Conservation (phyloP, 2,797 vertebrate species). For the Aeoliscus strigatus region DNA sequence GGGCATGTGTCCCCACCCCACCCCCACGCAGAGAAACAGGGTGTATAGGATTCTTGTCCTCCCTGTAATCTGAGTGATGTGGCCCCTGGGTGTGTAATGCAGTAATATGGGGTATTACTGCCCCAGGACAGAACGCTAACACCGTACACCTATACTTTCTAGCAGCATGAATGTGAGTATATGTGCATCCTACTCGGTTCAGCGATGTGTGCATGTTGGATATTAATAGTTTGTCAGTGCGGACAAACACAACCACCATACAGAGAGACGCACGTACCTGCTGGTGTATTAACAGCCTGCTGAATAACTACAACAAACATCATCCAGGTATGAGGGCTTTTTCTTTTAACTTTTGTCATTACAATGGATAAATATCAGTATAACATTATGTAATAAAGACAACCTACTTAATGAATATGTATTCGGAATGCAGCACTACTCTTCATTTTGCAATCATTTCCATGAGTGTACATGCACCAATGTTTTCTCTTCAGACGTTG, state of each 20-base stretch:
- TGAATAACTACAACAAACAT: too few species aligned
- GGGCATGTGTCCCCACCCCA: conserved; percentile 9
- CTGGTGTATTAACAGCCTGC: too few species aligned
- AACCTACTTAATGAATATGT: too few species aligned
- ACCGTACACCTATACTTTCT: conserved; percentile 69
- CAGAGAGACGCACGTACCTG: too few species aligned
- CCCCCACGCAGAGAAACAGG: conserved; percentile 27
- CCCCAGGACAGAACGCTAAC: conserved; percentile 61
- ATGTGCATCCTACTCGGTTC: conserved; percentile 25
- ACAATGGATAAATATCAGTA: too few species aligned
- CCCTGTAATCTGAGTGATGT: conserved; percentile 65
- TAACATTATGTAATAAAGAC: too few species aligned
- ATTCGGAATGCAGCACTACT: too few species aligned
- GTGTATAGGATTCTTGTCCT: conserved; percentile 52
- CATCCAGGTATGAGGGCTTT: too few species aligned
- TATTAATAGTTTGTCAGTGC: conserved; percentile 17
- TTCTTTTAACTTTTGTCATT: too few species aligned
- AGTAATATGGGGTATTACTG: conserved; percentile 75
- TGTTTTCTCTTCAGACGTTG: too few species aligned
- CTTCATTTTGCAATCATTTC: too few species aligned
- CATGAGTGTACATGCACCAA: too few species aligned
- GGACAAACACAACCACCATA: not conserved
- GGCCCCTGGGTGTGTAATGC: conserved; percentile 70
- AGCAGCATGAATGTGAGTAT: conserved; percentile 50
- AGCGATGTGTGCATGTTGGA: conserved; percentile 7